Base-by-base conservation (phyloP, 2,888 invertebrate species). In the Stenoptilia bipunctidactyla region DNA sequence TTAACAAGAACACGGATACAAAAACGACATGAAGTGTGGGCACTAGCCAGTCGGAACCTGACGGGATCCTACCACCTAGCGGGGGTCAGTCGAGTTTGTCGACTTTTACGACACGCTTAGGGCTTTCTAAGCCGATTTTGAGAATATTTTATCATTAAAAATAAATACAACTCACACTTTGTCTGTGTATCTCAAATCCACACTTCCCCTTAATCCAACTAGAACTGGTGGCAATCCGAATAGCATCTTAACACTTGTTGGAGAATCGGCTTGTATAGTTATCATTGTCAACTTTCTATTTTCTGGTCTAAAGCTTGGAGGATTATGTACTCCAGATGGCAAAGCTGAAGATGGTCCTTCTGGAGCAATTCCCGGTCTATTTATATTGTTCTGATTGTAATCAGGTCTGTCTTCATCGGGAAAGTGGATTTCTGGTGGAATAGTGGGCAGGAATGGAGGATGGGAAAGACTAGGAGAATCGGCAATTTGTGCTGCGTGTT, bases 131-230 rank as follows among this genome's bases (percentile, higher is more conserved):
- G n/a, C n/a, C n/a, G n/a, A n/a, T n/a, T n/a, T n/a, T n/a, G n/a
- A n/a, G n/a, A n/a, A n/a, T n/a, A n/a, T n/a, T n/a, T n/a, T n/a
- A n/a, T n/a, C n/a, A n/a, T n/a, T n/a, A n/a, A n/a, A n/a, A n/a
- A n/a, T n/a, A n/a, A n/a, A n/a, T n/a, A n/a, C n/a, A 43, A 85
- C 89, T 86, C 75, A 92, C 92, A 85, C 70, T 56, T 88, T 88
- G 58, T 92, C 91, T 6, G 94, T 94, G 64, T 94, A 96, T 60
- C 93, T 87, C 45, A 96, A 84, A 69, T 96, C 94, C 1, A 96
- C 93, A 47, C 94, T 89, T 41, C 96, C 96, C 55, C 93, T 90
- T 35, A 96, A 83, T 15, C 95, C 95, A 6, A 96, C 94, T 49
- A 94, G 87, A 1, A 94, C 87, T 13, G 89, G 85, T 0, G 96